Base-by-base conservation (phyloP, 2,888 invertebrate genomes). In the Hydrotaea diabolus region DNA sequence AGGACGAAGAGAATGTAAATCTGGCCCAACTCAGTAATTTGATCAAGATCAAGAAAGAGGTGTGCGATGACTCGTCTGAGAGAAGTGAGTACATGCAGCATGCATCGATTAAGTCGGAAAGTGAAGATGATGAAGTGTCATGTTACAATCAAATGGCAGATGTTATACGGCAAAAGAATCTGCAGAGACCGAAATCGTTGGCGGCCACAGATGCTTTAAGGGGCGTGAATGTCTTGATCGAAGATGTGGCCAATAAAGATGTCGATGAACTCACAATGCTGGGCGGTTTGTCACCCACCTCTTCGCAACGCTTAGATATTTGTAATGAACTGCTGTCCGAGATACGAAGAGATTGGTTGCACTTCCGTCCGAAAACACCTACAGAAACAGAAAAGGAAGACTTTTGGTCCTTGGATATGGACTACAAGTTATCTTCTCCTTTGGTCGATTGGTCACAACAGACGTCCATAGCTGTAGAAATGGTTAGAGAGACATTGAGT, bases 321-420 rank as follows among this genome's bases (percentile, higher is more conserved):
- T 90, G 91, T 88, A 90, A 90, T 78, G 92, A 92, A 78, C 82
- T 92, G 82, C 86, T 92, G 59, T 90, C 90, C 21, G 92, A 92
- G 84, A 92, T 92, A 46, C 88, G 89, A 0, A 89, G 91, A 2
- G 91, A 92, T 86, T 93, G 93, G 92, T 85, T 92, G 77, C 92
- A 93, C 87, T 93, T 93, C 86, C 90, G 92, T 7, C 92, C 92
- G 17, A 92, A 91, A 86, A 92, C 92, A 21, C 93, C 93, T 19
- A 88, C 91, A 73, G 89, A 90, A 15, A 88, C 91, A 55, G 89
- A 90, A 46, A 89, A 89, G 73, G 59, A 90, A 39, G 87, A 87
- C 39, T 73, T 83, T 59, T 82, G 86, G 87, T 85, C 66, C 86
- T 85, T 46, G 80, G 86, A 26, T 62, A 74, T 57, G 69, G 88